Base-by-base conservation (phyloP, 2,888 invertebrate genomes). In the Ferrisia virgata region DNA sequence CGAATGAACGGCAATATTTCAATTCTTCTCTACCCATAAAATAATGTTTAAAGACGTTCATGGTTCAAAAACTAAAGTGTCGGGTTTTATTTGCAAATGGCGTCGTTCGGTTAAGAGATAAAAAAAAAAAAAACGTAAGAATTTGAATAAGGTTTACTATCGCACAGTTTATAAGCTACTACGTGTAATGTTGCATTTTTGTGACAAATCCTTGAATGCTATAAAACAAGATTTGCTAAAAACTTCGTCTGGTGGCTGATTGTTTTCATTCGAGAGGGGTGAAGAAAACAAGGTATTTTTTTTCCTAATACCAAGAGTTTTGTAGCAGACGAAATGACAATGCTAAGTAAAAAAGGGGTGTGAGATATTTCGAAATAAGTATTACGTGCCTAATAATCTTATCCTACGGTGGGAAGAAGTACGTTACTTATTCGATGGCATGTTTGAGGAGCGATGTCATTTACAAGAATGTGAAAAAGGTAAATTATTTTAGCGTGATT, bases 1-100 rank as follows among this genome's bases (percentile, higher is more conserved):
- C 72, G 72, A 76, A 76, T 36, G 72, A 76, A 76, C 18, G 72
- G 72, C 72, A 76, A 76, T 76, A 76, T 76, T 76, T 76, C 72
- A 76, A 22, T 76, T 22, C 72, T 18, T 36, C 72, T 76, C 18
- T 36, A 36, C 36, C 36, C 72, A 76, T 76, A 76, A 76, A 76
- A 76, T 76, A 76, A 76, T 76, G 72, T 36, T 76, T 76, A 76
- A 76, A 76, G 72, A 76, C 36, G 72, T 76, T 76, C 72, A 76
- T 76, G 72, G 72, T 76, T 76, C 72, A 76, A 76, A 76, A 76
- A 76, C 72, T 36, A 33, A 76, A 76, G 72, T 76, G 72, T 76
- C 72, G 36, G 36, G 36, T 76, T 76, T 76, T 76, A 36, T 76
- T 76, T 76, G 72, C 72, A 33, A 76, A 76, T 76, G 72, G 72